Conservation (phyloP, 1,140 invertebrate genomes). For the Phortica variegata region DNA sequence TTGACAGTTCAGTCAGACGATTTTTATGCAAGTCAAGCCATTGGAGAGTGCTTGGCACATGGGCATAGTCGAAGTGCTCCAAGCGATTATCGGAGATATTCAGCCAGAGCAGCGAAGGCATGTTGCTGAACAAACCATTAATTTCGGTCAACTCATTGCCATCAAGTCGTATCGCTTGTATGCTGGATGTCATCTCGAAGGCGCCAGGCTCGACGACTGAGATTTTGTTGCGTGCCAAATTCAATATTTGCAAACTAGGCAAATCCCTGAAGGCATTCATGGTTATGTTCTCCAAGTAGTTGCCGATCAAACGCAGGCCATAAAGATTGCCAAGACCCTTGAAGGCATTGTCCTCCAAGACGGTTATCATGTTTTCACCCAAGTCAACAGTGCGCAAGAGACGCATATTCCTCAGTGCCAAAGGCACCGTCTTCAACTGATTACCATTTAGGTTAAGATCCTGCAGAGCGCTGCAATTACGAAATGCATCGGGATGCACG, state of each 20-base stretch:
- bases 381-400: conserved; percentile 80
- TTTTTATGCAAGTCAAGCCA: conserved; percentile 92
- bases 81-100: conserved; percentile 90
- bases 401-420: conserved; percentile 71
- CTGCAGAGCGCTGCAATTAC: conserved; percentile 79
- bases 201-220: conserved; percentile 76
- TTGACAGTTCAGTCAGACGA: conserved; percentile 77
- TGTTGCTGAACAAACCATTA: conserved; percentile 79
- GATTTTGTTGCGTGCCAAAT: conserved; percentile 84
- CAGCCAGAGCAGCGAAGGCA: conserved; percentile 80
- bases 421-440: conserved; percentile 74
- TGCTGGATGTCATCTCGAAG: conserved; percentile 75
- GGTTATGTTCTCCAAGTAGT: conserved; percentile 82
- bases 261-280: conserved; percentile 78
- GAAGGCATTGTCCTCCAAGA: conserved; percentile 76
- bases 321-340: conserved; percentile 77
- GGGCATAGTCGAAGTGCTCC: conserved; percentile 86
- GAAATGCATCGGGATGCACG: conserved; percentile 77
- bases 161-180: conserved; percentile 84
- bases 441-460: conserved; percentile 87
- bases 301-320: conserved; percentile 82
- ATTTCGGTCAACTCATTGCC: conserved; percentile 83
- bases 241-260: conserved; percentile 81
- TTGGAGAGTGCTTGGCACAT: conserved; percentile 77
- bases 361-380: conserved; percentile 78